Evolutionary conservation across 2,113 vertebrate genomes (phyloP).

Genomic region (Mastomys natalensis): DNA sequence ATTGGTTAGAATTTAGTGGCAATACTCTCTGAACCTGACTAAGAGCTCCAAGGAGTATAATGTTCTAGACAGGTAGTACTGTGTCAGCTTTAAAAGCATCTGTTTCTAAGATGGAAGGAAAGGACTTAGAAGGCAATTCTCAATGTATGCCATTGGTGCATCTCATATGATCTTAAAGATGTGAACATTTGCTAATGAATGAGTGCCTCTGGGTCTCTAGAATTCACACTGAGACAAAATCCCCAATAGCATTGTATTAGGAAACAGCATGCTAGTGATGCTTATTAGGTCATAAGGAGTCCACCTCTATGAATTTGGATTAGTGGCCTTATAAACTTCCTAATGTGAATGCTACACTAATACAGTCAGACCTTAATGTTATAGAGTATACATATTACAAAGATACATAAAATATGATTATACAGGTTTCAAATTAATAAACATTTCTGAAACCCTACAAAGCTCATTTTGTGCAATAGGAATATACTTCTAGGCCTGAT

Average conservation of each 20-base stretch:
- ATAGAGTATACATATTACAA: not conserved
- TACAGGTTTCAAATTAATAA: not conserved
- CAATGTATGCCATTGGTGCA: not conserved
- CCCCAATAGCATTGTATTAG: not conserved
- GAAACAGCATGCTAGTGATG: not conserved
- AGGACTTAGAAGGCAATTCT: not conserved
- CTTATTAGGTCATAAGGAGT: not conserved
- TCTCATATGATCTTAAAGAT: not conserved
- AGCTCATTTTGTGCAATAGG: not conserved
- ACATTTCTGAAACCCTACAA: not conserved
- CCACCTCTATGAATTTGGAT: not conserved
- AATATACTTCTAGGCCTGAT: not conserved
- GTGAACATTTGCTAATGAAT: not conserved
- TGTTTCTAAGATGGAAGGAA: not conserved
- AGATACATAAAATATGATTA: constrained; percentile 24
- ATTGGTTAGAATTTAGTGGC: not conserved
- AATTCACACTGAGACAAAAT: not conserved
- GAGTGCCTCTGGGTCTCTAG: not conserved
- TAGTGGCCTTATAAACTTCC: not conserved
- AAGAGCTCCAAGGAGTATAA: not conserved
- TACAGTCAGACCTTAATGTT: not conserved
- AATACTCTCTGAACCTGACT: not conserved
- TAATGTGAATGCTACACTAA: not conserved
- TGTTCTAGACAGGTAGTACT: not conserved
- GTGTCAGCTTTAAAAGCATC: not conserved